Conservation (phyloP, 2,888 invertebrate genomes). For the Chaetogeoica ovagalla region DNA sequence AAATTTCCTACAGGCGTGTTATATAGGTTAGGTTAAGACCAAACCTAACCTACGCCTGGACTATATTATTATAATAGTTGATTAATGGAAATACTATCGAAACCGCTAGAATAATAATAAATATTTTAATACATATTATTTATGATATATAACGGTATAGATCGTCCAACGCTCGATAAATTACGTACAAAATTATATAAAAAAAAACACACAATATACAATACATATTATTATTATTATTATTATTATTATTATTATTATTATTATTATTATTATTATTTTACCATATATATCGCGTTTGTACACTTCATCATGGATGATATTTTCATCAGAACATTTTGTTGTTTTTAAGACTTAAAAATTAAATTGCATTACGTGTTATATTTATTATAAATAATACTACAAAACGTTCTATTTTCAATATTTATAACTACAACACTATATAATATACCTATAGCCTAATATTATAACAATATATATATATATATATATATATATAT, state of each 20-base stretch:
- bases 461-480: neutral
- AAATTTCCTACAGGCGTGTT: neutral
- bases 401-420: neutral
- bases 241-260: constrained; percentile 11
- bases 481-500: neutral
- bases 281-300: constrained; percentile 5
- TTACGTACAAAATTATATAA: constrained; percentile 39
- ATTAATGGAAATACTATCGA: no score
- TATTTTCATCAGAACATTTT: constrained; percentile 47
- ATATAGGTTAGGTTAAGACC: no score
- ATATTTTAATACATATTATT: no score
- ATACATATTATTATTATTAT: neutral
- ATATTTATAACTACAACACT: neutral
- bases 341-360: constrained; percentile 44
- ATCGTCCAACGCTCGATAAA: constrained; percentile 39
- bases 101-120: no score
- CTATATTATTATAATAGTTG: neutral
- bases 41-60: no score
- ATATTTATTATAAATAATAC: neutral
- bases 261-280: constrained; percentile 8
- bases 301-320: constrained; percentile 5
- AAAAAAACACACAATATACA: neutral
- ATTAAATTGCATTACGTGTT: neutral
- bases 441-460: neutral
- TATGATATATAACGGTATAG: neutral